Evolutionary conservation across 2,797 vertebrate species (phyloP), one percentile per base, ranked within the genome.

Genomic region (Myotis pilosus): DNA sequence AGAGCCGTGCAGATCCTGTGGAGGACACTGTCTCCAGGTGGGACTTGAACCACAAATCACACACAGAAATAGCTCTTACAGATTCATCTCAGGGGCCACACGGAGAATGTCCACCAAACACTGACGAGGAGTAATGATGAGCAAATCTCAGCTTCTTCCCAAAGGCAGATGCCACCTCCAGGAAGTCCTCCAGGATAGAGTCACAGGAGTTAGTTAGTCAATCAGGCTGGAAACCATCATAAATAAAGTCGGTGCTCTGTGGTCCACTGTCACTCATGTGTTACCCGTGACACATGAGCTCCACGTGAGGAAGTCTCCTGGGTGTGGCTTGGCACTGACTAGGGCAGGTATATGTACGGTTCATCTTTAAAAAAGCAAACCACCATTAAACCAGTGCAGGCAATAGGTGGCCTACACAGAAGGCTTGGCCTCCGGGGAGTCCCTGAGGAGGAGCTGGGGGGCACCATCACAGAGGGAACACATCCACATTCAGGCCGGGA

Each of bases 371-470:
- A 68, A 85, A 85, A 76, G 47, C 41, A 91, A 91, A 49, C 11
- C 60, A 57, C 7, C 5, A 0, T 38, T 10, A 33, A 30, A 64
- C 16, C 47, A 4, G 22, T 1, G 38, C 55, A 41, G 53, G 10
- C 9, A 0, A 5, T 0, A 41, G 1, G 7, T 1, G 3, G 13
- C 30, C 8, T 1, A 10, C 3, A 22, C 11, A 25, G 1, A 16
- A 11, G 68, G 38, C 6, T 1, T 0, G 0, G 38, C 22, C 28
- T 68, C 41, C 6, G 6, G 20, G 68, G 36, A 12, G 5, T 6
- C 6, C 57, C 78, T 12, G 13, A 16, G 71, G 28, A 55, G 71
- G 23, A 25, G 3, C 15, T n/a, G 19, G 36, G 20, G 25, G 60
- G 49, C 28, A 20, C 33, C 11, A 1, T 33, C 51, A 5, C 17